Evolutionary conservation across 2,797 vertebrate genomes (phyloP), one percentile per base, ranked within the genome.

Genomic region (Euthynnus affinis): DNA sequence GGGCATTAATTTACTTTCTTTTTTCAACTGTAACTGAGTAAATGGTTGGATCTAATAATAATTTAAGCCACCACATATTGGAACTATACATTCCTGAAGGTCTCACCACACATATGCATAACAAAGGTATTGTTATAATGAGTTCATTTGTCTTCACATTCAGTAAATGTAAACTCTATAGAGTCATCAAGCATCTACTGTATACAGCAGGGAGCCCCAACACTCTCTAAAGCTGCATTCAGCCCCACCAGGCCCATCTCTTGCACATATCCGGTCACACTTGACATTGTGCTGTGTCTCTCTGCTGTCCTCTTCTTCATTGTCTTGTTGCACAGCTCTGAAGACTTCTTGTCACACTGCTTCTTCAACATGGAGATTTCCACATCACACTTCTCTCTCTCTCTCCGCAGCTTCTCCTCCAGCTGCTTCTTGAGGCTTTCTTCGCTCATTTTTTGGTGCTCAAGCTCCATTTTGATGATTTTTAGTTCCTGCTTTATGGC

Each of bases 181-280:
- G 14, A 64, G 27, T 22, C 18, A 46, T 22, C 7, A 42, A 58
- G 32, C 1, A 14, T 8, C 85, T 70, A 89, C 49, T 92, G 91
- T 58, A 93, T 78, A 42, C 69, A 84, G 60, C 91, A 89, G 3
- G 78, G 46, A 71, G 81, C 9, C 48, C 83, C 67, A 6, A 88
- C 25, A 10, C 34, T 83, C 81, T 85, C 78, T 20, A 92, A 66
- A 71, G 81, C 86, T 65, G 71, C 59, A 1, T 93, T 93, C 67
- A 93, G 23, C 7, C 75, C 89, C 85, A 92, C 4, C 68, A 91
- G 75, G 51, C 89, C 89, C 89, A 91, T 93, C 66, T 91, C 90
- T 14, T 92, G 89, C 17, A 59, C 37, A 13, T 87, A 93, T 58
- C 91, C 93, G 0, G 58, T 68, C 59, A 89, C 64, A 56, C 52